Evolutionary conservation across 2,888 invertebrate genomes (phyloP), one percentile per base, ranked within the genome.

Genomic region (Electrophaes corylata): DNA sequence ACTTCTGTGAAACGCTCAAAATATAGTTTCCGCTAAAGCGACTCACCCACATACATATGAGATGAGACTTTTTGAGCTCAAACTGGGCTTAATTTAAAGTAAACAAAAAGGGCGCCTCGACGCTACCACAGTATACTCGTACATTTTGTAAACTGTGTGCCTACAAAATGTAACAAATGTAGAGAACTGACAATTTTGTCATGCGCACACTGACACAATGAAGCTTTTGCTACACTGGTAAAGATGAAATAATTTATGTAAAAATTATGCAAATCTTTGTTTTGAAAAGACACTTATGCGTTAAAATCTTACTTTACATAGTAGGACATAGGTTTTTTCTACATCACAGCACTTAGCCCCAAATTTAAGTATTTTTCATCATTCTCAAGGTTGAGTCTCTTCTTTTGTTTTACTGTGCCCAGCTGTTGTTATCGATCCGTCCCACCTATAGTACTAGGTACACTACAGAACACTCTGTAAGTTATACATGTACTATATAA

Each of bases 1-100:
- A n/a, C n/a, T n/a, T 26, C 26, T 46, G 11, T 33, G 2, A 14
- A 26, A 51, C 23, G 23, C 37, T 19, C 16, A 35, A 31, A 41
- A 35, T 26, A 2, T 44, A 44, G 44, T 39, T 55, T 48, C 48
- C 26, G 18, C 45, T 60, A 59, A 58, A 62, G 31, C 48, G 41
- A 44, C 60, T 39, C 62, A 60, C 62, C 53, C 39, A 49, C 48
- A 63, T 68, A 54, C 35, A 64, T 65, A 57, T 47, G 59, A 45
- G 61, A 63, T 51, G 44, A 57, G 58, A 51, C 55, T 64, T 60
- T 65, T 67, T 61, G 49, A 59, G 54, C 53, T 63, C 59, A 67
- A 69, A 66, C 64, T 61, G 64, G 41, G 64, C 62, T 65, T 71
- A 70, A 72, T 74, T 72, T 74, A 68, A 73, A 67, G 65, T 71